Evolutionary conservation across 2,888 invertebrate species (phyloP).

Genomic region (Orchesella flavescens): DNA sequence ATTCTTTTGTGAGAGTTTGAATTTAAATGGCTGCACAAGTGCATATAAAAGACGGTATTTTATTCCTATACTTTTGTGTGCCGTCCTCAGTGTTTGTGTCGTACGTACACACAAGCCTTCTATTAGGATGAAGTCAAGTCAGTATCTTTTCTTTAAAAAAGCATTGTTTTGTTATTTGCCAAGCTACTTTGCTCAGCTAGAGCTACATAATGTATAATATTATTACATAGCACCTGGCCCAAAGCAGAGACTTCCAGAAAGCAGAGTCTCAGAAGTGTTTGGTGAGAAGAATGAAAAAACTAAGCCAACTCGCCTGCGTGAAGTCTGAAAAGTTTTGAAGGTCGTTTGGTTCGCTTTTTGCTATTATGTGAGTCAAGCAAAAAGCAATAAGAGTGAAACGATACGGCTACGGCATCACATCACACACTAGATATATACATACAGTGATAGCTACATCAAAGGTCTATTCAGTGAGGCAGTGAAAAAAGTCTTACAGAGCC

Average conservation of each 20-base stretch:
- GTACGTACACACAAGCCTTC: neutral
- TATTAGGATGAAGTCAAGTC: too few relatives aligned
- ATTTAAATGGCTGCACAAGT: neutral
- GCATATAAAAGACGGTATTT: neutral
- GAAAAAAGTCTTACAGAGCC: constrained; percentile 12
- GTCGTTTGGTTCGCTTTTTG: constrained; percentile 50
- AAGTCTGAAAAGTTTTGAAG: constrained; percentile 54
- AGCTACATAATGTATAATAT: neutral
- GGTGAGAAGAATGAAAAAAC: constrained; percentile 22
- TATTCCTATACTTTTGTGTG: too few relatives aligned
- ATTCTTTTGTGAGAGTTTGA: constrained; percentile 15
- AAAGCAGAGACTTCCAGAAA: constrained; percentile 29
- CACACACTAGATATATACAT: neutral
- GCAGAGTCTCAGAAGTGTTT: constrained; percentile 9
- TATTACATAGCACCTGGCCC: constrained; percentile 21
- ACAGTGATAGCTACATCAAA: constrained; percentile 1
- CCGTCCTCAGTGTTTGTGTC: neutral
- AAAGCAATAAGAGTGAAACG: neutral
- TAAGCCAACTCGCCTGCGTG: constrained; percentile 35
- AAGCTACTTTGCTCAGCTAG: too few relatives aligned
- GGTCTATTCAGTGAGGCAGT: constrained; percentile 20
- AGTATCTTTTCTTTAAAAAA: too few relatives aligned
- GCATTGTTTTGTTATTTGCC: too few relatives aligned
- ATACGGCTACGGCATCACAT: constrained; percentile 12
- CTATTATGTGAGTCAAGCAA: constrained; percentile 20